Evolutionary conservation across 2,888 invertebrate species (phyloP).

Genomic region (Cheilosia grossa): DNA sequence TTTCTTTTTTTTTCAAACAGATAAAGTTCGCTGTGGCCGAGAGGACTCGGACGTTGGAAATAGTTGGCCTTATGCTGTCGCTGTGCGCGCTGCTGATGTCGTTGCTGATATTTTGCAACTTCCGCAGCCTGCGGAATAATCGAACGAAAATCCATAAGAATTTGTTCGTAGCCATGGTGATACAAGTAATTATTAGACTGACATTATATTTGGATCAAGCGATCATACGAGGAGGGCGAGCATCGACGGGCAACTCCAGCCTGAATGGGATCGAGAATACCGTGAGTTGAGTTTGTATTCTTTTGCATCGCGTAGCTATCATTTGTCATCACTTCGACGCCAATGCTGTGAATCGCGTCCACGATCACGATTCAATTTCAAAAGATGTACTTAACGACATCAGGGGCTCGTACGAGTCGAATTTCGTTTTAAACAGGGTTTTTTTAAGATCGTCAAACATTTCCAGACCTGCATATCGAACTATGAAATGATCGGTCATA

Average conservation of each 20-base stretch:
- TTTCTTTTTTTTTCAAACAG: conserved; percentile 81
- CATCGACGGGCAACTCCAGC: conserved; percentile 80
- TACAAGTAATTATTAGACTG: conserved; percentile 89
- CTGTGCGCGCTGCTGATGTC: conserved; percentile 89
- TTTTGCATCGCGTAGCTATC: neutral
- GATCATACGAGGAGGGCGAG: conserved; percentile 82
- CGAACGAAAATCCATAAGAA: conserved; percentile 94
- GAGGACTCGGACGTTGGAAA: conserved; percentile 90
- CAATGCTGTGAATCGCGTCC: no score
- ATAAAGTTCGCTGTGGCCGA: conserved; percentile 87
- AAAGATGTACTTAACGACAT: no score
- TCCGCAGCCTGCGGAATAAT: conserved; percentile 91
- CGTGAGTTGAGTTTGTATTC: conserved; percentile 84
- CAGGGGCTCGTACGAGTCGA: no score
- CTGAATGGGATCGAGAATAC: conserved; percentile 87
- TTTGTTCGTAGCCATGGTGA: conserved; percentile 91
- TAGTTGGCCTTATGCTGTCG: conserved; percentile 92
- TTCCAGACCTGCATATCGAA: no score
- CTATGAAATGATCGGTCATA: no score
- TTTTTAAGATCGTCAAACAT: no score
- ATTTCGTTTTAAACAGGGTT: no score
- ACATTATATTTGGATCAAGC: conserved; percentile 90
- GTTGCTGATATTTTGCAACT: conserved; percentile 91
- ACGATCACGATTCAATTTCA: no score
- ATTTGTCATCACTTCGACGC: no score